phyloP scores from a whole-genome alignment of 1,140 invertebrate species.

The Tachypleus tridentatus region DNA sequence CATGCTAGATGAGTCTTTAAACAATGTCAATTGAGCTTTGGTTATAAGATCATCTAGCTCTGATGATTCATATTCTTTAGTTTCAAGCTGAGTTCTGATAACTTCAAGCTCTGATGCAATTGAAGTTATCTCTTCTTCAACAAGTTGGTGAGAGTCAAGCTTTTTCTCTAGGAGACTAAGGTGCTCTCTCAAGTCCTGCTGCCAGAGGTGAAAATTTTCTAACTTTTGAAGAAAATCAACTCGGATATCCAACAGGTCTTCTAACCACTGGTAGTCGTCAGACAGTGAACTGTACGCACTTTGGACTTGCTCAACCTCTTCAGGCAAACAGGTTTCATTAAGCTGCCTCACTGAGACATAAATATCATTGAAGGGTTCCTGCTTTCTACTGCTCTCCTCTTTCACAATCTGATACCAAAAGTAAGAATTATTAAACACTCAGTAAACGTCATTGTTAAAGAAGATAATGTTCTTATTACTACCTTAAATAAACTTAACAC shows the following conservation, averaged over 20 bases:
- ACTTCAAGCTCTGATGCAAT: slow-evolving; percentile 28
- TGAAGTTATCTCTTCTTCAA: slow-evolving; percentile 34
- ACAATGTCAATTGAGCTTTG: neutral
- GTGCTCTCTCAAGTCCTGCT: slow-evolving; percentile 63
- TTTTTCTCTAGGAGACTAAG: slow-evolving; percentile 66
- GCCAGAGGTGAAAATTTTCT: slow-evolving; percentile 66
- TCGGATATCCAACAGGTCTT: slow-evolving; percentile 46
- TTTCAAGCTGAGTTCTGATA: slow-evolving; percentile 24
- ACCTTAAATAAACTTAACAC: too few relatives aligned
- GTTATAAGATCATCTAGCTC: neutral
- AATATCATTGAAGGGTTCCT: slow-evolving; percentile 29
- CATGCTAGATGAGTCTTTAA: neutral
- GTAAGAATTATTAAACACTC: neutral
- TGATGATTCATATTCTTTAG: slow-evolving; percentile 1
- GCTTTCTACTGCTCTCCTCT: slow-evolving; percentile 28
- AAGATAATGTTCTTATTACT: too few relatives aligned
- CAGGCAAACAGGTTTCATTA: slow-evolving; percentile 48
- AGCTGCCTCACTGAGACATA: slow-evolving; percentile 67
- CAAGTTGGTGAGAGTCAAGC: slow-evolving; percentile 53
- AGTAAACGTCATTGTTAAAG: too few relatives aligned
- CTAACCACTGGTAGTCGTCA: slow-evolving; percentile 52
- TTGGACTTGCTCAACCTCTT: slow-evolving; percentile 56
- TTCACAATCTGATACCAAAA: slow-evolving; percentile 27
- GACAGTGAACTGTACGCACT: slow-evolving; percentile 59
- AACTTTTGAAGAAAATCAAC: slow-evolving; percentile 68